Evolutionary conservation across 2,797 vertebrate genomes (phyloP).

Genomic region (Spinibarbus caldwelli): DNA sequence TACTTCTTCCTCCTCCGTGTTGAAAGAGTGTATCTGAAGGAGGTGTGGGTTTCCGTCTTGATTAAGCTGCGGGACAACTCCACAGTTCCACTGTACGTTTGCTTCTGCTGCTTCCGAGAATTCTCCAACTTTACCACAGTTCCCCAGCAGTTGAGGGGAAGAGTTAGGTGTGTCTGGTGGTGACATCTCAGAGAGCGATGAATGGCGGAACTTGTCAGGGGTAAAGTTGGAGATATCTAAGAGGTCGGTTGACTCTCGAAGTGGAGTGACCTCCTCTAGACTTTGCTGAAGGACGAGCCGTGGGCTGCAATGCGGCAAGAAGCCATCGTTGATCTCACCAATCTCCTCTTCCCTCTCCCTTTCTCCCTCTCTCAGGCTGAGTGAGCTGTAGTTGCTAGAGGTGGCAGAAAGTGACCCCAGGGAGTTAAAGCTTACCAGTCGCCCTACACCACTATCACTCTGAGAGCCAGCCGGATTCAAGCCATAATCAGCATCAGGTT

Average conservation of each 20-base stretch:
- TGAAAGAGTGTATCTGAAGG: constrained; percentile 95
- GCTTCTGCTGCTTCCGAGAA: constrained; percentile 85
- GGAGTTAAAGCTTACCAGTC: constrained; percentile 97
- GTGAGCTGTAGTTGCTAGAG: constrained; percentile 97
- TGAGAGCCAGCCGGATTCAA: constrained; percentile 79
- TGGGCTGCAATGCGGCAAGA: constrained; percentile 97
- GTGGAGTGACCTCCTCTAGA: constrained; percentile 92
- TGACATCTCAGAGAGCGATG: constrained; percentile 95
- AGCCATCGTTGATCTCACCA: constrained; percentile 88
- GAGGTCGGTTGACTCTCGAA: constrained; percentile 97
- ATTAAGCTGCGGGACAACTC: constrained; percentile 67
- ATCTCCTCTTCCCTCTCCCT: constrained; percentile 95
- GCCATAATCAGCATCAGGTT: constrained; percentile 66
- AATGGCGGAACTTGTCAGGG: constrained; percentile 98
- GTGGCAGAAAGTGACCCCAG: constrained; percentile 93
- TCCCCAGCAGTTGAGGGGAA: constrained; percentile 91
- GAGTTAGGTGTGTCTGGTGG: constrained; percentile 97
- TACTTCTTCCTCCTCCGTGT: constrained; percentile 89
- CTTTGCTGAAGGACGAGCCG: constrained; percentile 98
- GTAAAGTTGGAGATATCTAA: constrained; percentile 99
- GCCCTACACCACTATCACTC: constrained; percentile 76
- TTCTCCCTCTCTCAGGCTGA: constrained; percentile 95
- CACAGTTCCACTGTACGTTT: constrained; percentile 91
- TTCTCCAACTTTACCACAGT: constrained; percentile 83
- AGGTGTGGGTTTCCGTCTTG: constrained; percentile 87